Base-by-base conservation (phyloP, 1,140 invertebrate species). In the Acromyrmex charruanus region DNA sequence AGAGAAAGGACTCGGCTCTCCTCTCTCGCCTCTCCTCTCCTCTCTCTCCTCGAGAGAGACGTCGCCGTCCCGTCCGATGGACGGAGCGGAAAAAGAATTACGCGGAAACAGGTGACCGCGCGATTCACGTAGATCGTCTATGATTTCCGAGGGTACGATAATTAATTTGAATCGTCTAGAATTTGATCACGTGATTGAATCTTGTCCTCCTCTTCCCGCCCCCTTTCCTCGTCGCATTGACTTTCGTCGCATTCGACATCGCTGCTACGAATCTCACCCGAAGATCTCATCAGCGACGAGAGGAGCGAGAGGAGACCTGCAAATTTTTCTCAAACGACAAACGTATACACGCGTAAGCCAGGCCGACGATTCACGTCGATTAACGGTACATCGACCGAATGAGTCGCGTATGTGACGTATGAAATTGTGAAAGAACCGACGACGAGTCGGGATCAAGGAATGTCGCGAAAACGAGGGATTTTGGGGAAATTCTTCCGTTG, bases 331-430 rank as follows among this genome's bases (percentile, higher is more conserved):
- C 16, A 61, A 59, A 80, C 28, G 77, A 80, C 49, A 71, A 58
- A 55, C 58, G 77, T 49, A 68, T 21, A 44, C 35, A 6, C 7
- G 28, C 58, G 55, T 39, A 21, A 79, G 53, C 31, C 59, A 49
- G 53, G 51, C 58, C 35, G 31, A 39, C 74, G 66, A 85, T 84
- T 85, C 74, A 61, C 39, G 74, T 21, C 58, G 65, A 84, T 90
- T 87, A 90, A 90, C 89, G 85, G 88, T 90, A 90, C 66, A 74
- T 79, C 77, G 89, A 87, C 79, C 77, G 87, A 89, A 89, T 87
- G 79, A 89, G 80, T 77, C 66, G 25, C 16, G 49, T 82, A 58
- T 66, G 12, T 63, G 82, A 80, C 69, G 80, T 74, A 63, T 74
- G 59, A 74, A 84, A 84, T 84, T 75, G 69, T 7, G 80, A 61